phyloP scores from a whole-genome alignment of 1,140 invertebrate genomes.

The Hestina assimilis region DNA sequence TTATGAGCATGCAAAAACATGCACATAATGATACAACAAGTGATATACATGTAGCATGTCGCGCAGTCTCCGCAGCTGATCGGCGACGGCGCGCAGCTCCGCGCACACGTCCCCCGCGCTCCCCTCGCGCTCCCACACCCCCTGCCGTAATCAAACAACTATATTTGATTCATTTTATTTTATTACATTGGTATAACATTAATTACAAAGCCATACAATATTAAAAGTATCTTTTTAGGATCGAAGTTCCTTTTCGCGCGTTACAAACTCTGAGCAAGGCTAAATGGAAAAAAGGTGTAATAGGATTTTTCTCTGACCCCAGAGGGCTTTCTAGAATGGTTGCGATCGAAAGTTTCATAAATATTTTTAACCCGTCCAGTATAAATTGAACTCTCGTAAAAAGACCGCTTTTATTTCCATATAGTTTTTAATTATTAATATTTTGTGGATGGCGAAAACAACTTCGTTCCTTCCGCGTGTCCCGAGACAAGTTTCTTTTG shows the following conservation, averaged over 20 bases:
- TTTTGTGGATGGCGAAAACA: no score
- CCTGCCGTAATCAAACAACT: conserved; percentile 22
- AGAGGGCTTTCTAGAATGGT: no score
- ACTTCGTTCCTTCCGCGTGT: no score
- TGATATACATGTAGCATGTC: conserved; percentile 45
- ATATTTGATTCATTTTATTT: neutral
- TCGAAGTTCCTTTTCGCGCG: neutral
- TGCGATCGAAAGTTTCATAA: no score
- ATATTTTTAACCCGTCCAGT: no score
- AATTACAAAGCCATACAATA: neutral
- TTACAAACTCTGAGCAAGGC: no score
- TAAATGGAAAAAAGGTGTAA: no score
- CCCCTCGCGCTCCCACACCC: conserved; percentile 39
- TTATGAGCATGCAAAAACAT: conserved; percentile 7
- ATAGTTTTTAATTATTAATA: no score
- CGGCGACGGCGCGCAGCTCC: conserved; percentile 48
- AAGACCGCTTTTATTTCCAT: no score
- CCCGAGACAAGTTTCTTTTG: no score
- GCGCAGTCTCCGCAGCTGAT: conserved; percentile 44
- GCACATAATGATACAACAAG: neutral
- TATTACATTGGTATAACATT: neutral
- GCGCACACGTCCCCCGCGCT: conserved; percentile 26
- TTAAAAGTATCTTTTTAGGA: neutral
- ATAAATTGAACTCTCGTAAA: no score
- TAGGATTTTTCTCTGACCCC: no score